Conservation (phyloP, 2,888 invertebrate species). For the Oscheius onirici region DNA sequence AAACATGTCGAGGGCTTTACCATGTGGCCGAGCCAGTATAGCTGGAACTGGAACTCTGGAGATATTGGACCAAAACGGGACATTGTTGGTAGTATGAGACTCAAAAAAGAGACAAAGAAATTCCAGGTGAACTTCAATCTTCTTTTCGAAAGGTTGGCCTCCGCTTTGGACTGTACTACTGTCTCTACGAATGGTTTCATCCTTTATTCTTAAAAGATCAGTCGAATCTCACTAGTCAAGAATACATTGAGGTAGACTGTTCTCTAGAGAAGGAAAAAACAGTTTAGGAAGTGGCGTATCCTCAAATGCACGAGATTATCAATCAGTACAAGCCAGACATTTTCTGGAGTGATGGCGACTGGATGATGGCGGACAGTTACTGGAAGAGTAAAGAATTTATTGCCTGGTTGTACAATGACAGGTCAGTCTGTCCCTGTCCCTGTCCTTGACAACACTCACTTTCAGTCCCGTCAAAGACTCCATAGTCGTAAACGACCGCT, state of each 20-base stretch:
- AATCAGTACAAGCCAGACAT: constrained; percentile 78
- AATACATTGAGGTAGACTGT: constrained; percentile 52
- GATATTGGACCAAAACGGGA: constrained; percentile 75
- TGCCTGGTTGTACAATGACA: constrained; percentile 92
- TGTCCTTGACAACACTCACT: no score
- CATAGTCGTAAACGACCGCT: constrained; percentile 91
- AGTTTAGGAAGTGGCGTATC: constrained; percentile 51
- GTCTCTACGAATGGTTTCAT: constrained; percentile 70
- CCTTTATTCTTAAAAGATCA: constrained; percentile 65
- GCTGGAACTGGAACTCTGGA: constrained; percentile 75
- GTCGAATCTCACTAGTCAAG: constrained; percentile 39
- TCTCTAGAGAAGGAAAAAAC: not conserved
- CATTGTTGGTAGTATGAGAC: constrained; percentile 73
- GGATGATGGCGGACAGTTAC: constrained; percentile 81
- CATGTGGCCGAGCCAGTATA: constrained; percentile 74
- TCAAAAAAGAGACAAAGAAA: no score
- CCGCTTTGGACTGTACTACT: constrained; percentile 71
- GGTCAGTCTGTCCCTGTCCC: no score
- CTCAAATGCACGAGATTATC: constrained; percentile 72
- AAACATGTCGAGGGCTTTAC: constrained; percentile 76
- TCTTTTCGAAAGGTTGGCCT: constrained; percentile 55
- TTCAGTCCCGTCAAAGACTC: constrained; percentile 81
- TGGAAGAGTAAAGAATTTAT: constrained; percentile 87
- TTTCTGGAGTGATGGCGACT: constrained; percentile 90
- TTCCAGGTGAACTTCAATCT: constrained; percentile 44